Evolutionary conservation across 2,888 invertebrate species (phyloP), one percentile per base, ranked within the genome.

Genomic region (Dorcus parallelipipedus): DNA sequence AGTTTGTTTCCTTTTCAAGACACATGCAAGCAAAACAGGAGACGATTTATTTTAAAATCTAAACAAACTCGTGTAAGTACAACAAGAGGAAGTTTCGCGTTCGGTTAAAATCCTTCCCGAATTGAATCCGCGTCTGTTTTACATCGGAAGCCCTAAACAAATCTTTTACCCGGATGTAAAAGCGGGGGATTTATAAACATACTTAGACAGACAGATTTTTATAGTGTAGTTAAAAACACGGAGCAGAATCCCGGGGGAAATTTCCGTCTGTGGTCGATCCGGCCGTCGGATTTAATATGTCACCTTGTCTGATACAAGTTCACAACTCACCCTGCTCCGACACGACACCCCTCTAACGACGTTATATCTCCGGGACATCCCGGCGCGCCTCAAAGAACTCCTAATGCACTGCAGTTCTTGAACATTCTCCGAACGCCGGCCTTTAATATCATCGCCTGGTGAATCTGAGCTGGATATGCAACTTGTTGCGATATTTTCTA

Each of bases 231-330:
- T 63, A 66, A 65, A 66, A 61, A 61, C 58, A 58, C 45, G 48
- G 61, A 64, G 58, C 58, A 57, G 48, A 52, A 38, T 66, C 69
- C 64, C 67, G 14, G 45, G 69, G 69, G 69, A 68, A 69, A 69
- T 68, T 66, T 64, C 63, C 64, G 64, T 65, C 65, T 69, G 69
- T 58, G 69, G 68, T 68, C 66, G 65, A 65, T 67, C 65, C 67
- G 62, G 61, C 63, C 60, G 65, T 67, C 68, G 69, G 69, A 69
- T 69, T 69, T 69, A 68, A 69, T 69, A 69, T 57, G 69, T 69
- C 69, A 69, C 67, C 68, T 68, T 66, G 66, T 64, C 64, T 66
- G 67, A 67, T 66, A 60, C 52, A 60, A 60, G 49, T 60, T 60
- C 50, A 57, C 57, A 60, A 60, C 60, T 60, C 54, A 47, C 56